Percentiles rank a stretch among this genome's conserved stretches.
Evolutionary conservation across 1,140 invertebrate species (phyloP).

Genomic region (Sipha flava): DNA sequence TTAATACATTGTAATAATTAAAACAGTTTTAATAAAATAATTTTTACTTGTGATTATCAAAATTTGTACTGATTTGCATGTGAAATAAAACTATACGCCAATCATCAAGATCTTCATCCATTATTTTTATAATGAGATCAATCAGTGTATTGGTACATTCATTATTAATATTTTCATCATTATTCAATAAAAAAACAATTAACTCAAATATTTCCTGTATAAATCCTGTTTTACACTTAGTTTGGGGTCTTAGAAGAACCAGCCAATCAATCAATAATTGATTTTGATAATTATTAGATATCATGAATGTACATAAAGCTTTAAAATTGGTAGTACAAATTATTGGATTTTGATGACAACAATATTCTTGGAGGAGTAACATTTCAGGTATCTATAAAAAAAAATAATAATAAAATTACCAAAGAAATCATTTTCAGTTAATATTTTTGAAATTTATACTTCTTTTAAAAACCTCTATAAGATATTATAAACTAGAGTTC

Average conservation of each 20-base stretch:
- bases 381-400: conserved; percentile 20
- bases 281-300: background rate
- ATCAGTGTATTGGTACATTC: background rate
- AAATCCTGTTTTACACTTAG: conserved; percentile 3
- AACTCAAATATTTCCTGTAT: conserved; percentile 25
- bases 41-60: background rate
- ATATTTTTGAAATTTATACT: no score
- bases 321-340: background rate
- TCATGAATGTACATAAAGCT: conserved; percentile 7
- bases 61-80: background rate
- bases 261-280: conserved; percentile 17
- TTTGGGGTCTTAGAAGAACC: background rate
- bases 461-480: no score
- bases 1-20: background rate
- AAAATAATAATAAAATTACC: background rate
- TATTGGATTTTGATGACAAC: conserved; percentile 13
- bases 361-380: conserved; percentile 24
- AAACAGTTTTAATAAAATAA: background rate
- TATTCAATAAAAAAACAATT: background rate
- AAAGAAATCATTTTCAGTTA: no score
- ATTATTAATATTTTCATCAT: background rate
- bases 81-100: background rate
- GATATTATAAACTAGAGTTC: no score
- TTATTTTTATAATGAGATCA: conserved; percentile 4
- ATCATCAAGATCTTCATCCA: conserved; percentile 1